Evolutionary conservation across 2,888 invertebrate species (phyloP).

Genomic region (Pollenia angustigena): DNA sequence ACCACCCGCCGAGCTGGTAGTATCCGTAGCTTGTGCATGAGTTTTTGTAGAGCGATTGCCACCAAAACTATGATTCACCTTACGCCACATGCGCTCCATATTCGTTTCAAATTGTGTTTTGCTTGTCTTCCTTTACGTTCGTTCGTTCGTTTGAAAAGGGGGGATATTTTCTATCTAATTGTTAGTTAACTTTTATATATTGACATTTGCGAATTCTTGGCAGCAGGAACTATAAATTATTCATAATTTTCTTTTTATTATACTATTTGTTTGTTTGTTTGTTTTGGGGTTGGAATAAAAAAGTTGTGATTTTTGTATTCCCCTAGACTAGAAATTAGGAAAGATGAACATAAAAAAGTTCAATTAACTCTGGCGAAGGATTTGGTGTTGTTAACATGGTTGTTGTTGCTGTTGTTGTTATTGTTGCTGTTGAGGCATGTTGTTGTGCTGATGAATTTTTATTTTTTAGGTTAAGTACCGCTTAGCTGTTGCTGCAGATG

Average conservation of each 20-base stretch:
- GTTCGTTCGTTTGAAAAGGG: neutral
- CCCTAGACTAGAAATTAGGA: conserved; percentile 38
- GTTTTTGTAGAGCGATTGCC: conserved; percentile 78
- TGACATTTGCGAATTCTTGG: conserved; percentile 65
- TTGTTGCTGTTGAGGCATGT: conserved; percentile 20
- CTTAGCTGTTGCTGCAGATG: conserved; percentile 55
- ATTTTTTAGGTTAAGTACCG: conserved; percentile 67
- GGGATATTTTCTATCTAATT: conserved; percentile 70
- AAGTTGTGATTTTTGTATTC: conserved; percentile 29
- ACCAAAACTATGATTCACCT: conserved; percentile 84
- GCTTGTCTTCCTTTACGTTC: conserved; percentile 4
- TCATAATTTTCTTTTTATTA: conserved; percentile 40
- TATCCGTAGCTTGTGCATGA: conserved; percentile 80
- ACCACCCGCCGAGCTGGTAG: conserved; percentile 82
- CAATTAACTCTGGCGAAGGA: conserved; percentile 53
- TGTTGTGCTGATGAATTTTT: conserved; percentile 33
- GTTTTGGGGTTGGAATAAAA: conserved; percentile 6
- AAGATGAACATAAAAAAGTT: conserved; percentile 47
- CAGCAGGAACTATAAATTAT: conserved; percentile 73
- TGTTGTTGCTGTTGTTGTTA: conserved; percentile 5
- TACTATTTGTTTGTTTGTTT: neutral
- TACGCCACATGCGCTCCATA: conserved; percentile 84
- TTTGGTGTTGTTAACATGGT: conserved; percentile 20
- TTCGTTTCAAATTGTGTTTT: conserved; percentile 17
- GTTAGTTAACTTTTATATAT: conserved; percentile 68